phyloP scores from a whole-genome alignment of 37 sponge, comb jelly and placozoan genomes.

The Hormiphora californensis region DNA sequence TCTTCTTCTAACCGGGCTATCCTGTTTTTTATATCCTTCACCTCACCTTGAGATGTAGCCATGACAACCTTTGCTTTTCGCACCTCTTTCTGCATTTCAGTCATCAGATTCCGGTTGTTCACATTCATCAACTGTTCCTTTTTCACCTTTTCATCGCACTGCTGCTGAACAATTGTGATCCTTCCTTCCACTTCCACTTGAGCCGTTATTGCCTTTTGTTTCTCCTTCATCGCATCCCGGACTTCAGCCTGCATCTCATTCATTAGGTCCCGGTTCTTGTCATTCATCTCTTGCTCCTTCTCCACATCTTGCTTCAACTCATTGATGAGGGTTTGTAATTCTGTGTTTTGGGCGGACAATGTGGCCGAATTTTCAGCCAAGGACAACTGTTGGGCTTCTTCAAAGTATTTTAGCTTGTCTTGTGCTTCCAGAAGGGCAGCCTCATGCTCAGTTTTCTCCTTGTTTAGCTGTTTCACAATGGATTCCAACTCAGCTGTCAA shows the following conservation, averaged over 20 bases:
- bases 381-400: too few species aligned
- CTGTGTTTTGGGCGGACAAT: too few species aligned
- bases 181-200: slow-evolving; percentile 5
- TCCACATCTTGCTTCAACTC: not conserved
- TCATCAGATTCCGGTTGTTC: not conserved
- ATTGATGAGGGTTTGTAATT: too few species aligned
- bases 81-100: slow-evolving; percentile 33
- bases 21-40: not conserved
- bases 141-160: slow-evolving; percentile 16
- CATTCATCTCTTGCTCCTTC: slow-evolving; percentile 4
- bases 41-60: not conserved
- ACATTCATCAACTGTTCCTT: slow-evolving; percentile 14
- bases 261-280: slow-evolving; percentile 28
- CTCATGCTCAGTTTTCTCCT: not conserved
- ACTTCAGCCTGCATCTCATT: slow-evolving; percentile 14
- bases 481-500: not conserved
- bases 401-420: too few species aligned
- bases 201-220: not conserved
- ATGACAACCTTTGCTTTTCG: not conserved
- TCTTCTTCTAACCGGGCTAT: not conserved
- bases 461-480: not conserved
- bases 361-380: too few species aligned
- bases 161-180: not conserved
- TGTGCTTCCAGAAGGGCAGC: not conserved
- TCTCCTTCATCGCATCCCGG: not conserved